Percentiles rank a stretch among this genome's conserved stretches.
Conservation (phyloP, 2,797 vertebrate genomes). For the Chelon auratus region DNA sequence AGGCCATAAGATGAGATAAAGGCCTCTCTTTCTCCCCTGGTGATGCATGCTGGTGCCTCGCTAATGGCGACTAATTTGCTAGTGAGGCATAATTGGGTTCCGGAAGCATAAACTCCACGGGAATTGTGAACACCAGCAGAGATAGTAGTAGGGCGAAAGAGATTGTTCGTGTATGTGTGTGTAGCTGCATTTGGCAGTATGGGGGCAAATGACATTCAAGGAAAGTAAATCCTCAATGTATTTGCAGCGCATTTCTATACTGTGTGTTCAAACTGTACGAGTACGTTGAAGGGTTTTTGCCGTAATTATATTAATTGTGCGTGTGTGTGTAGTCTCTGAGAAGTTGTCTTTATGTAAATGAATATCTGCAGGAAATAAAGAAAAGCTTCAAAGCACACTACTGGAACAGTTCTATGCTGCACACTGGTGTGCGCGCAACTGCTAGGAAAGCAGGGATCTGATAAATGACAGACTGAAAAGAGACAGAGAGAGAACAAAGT, state of each 20-base stretch:
- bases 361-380: slow-evolving; percentile 54
- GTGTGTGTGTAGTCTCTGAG: slow-evolving; percentile 16
- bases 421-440: slow-evolving; percentile 9
- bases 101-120: slow-evolving; percentile 71
- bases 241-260: slow-evolving; percentile 18
- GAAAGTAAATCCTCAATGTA: slow-evolving; percentile 4
- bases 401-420: slow-evolving; percentile 16
- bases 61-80: slow-evolving; percentile 83
- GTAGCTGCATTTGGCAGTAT: slow-evolving; percentile 4
- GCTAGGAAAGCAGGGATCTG: slow-evolving; percentile 12
- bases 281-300: slow-evolving; percentile 23
- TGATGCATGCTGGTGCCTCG: slow-evolving; percentile 68
- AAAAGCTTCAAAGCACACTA: slow-evolving; percentile 50
- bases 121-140: slow-evolving; percentile 71
- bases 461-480: slow-evolving; percentile 1
- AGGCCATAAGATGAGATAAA: slow-evolving; percentile 69
- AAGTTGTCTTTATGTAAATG: slow-evolving; percentile 67
- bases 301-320: slow-evolving; percentile 33
- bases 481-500: background rate
- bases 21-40: slow-evolving; percentile 66
- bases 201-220: slow-evolving; percentile 1
- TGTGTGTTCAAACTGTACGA: slow-evolving; percentile 15
- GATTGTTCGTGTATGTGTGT: slow-evolving; percentile 22
- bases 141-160: slow-evolving; percentile 29
- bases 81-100: slow-evolving; percentile 81